Percentiles rank a stretch among this genome's conserved stretches.
Conservation (phyloP, 2,797 vertebrate species). For the Halcyon smyrnensis region DNA sequence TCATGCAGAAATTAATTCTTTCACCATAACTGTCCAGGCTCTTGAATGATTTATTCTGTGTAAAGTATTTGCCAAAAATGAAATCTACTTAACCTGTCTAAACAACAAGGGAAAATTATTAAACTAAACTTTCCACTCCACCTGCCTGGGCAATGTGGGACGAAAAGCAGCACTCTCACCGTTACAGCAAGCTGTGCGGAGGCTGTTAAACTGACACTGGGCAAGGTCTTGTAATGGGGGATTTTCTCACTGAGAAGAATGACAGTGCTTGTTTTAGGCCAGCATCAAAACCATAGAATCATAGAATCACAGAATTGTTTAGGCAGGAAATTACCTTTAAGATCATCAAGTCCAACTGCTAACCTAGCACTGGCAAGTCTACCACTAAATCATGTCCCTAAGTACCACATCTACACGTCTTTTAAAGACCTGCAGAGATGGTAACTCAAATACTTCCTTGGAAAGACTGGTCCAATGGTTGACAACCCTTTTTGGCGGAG, state of each 20-base stretch:
- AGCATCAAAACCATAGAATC: background rate
- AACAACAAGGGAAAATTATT: conserved; percentile 52
- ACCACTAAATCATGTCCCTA: background rate
- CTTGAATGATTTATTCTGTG: conserved; percentile 45
- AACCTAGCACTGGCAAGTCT: background rate
- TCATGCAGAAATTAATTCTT: conserved; percentile 68
- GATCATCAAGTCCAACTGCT: background rate
- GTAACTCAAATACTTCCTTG: background rate
- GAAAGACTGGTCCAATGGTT: background rate
- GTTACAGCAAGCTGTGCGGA: background rate
- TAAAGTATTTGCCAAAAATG: conserved; percentile 68
- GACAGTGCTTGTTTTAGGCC: background rate
- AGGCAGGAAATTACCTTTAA: background rate
- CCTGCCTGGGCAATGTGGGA: background rate
- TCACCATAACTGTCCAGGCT: conserved; percentile 45
- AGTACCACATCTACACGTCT: background rate
- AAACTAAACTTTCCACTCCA: background rate
- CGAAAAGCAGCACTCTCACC: background rate
- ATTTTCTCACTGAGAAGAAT: conserved; percentile 35
- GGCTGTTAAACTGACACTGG: conserved; percentile 27
- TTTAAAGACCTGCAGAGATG: background rate
- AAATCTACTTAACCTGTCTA: conserved; percentile 61
- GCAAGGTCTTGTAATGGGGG: background rate
- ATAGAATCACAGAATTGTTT: background rate
- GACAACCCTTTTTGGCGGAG: background rate